Percentiles rank a stretch among this genome's conserved stretches.
phyloP scores from a whole-genome alignment of 2,797 vertebrate genomes.

The Tadarida brasiliensis region DNA sequence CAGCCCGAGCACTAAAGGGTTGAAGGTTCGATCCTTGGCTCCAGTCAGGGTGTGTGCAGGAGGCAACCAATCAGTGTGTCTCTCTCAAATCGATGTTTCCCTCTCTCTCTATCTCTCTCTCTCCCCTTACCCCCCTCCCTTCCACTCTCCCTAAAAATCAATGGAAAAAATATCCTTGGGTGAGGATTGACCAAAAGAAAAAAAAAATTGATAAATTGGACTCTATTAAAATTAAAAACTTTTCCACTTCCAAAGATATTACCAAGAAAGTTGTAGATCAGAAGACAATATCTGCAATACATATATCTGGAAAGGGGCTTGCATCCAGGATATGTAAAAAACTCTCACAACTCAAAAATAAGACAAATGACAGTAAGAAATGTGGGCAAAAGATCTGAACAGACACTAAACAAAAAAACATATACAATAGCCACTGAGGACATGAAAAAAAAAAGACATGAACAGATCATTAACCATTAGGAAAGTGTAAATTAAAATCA shows the following conservation, averaged over 20 bases:
- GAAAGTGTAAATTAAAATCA: slow-evolving; percentile 17
- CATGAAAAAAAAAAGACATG: background rate
- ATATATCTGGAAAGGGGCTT: background rate
- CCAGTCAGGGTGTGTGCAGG: no score
- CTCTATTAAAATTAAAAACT: background rate
- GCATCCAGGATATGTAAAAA: background rate
- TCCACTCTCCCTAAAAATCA: no score
- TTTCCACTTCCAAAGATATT: background rate
- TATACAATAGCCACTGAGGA: background rate
- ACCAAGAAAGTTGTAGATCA: background rate
- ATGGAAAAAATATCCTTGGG: no score
- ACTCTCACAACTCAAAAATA: slow-evolving; percentile 5
- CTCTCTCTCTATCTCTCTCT: no score
- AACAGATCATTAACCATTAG: background rate
- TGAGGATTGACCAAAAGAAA: no score
- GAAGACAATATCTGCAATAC: background rate
- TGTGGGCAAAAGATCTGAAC: background rate
- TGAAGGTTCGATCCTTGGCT: no score
- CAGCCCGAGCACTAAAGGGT: no score
- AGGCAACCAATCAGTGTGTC: no score
- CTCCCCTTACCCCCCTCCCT: no score
- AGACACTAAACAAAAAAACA: background rate
- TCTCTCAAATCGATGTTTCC: no score
- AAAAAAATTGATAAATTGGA: background rate
- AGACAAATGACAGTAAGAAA: background rate